Evolutionary conservation across 2,888 invertebrate species (phyloP).

Genomic region (Sceliomorpha sp.): DNA sequence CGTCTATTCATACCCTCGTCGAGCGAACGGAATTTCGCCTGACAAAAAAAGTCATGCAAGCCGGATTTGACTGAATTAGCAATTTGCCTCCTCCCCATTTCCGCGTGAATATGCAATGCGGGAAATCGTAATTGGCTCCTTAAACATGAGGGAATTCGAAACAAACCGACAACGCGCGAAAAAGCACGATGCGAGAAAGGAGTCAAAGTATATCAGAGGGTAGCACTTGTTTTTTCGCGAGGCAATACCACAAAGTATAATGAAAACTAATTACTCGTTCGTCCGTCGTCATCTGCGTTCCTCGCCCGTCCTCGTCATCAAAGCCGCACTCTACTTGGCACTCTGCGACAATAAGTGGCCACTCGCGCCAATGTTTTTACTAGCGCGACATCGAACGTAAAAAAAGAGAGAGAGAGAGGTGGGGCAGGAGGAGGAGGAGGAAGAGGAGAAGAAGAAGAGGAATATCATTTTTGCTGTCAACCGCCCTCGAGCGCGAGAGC

Average conservation of each 20-base stretch:
- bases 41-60: too few relatives aligned
- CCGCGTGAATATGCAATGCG: slow-evolving; percentile 23
- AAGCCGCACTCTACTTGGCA: slow-evolving; percentile 72
- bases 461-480: too few relatives aligned
- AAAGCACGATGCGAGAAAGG: slow-evolving; percentile 35
- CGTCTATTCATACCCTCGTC: too few relatives aligned
- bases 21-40: too few relatives aligned
- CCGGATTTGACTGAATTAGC: too few relatives aligned
- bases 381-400: slow-evolving; percentile 68
- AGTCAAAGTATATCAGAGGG: slow-evolving; percentile 57
- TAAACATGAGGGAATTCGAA: slow-evolving; percentile 9
- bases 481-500: too few relatives aligned
- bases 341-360: slow-evolving; percentile 70
- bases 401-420: slow-evolving; percentile 40
- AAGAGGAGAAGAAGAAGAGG: not conserved
- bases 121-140: slow-evolving; percentile 33
- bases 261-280: slow-evolving; percentile 72
- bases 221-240: slow-evolving; percentile 51
- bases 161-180: slow-evolving; percentile 17
- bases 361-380: slow-evolving; percentile 71
- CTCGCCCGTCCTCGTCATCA: slow-evolving; percentile 58
- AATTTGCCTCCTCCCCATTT: not conserved
- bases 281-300: slow-evolving; percentile 69
- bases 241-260: slow-evolving; percentile 73
- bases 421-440: slow-evolving; percentile 21